Conservation (phyloP, 2,888 invertebrate species). For the Bellardia pandia region DNA sequence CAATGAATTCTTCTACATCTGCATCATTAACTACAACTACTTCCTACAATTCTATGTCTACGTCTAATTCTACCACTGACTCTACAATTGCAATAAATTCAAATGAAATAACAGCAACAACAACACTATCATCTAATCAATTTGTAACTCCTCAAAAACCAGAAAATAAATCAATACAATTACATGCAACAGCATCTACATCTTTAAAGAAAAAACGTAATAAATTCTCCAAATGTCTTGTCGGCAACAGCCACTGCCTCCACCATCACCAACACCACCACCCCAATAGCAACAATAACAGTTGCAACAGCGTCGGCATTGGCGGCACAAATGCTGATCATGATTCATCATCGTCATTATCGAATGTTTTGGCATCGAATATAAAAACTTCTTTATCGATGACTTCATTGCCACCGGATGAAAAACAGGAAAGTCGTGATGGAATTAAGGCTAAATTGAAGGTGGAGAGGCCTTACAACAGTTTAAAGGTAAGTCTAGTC, state of each 20-base stretch:
- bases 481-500: constrained; percentile 86
- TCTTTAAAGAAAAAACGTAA: constrained; percentile 78
- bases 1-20: constrained; percentile 71
- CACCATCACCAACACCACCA: neutral
- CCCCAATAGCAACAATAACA: constrained; percentile 28
- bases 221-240: constrained; percentile 69
- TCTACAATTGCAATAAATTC: constrained; percentile 25
- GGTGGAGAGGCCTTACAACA: constrained; percentile 91
- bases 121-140: constrained; percentile 59
- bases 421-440: constrained; percentile 85
- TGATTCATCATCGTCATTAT: constrained; percentile 67
- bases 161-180: constrained; percentile 67
- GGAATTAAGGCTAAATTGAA: constrained; percentile 85
- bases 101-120: constrained; percentile 13
- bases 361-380: constrained; percentile 74
- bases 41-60: constrained; percentile 45
- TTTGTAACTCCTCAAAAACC: constrained; percentile 70
- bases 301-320: neutral
- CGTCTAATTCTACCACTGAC: constrained; percentile 8
- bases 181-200: constrained; percentile 71
- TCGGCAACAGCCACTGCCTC: constrained; percentile 33
- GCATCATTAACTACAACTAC: constrained; percentile 51
- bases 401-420: constrained; percentile 90
- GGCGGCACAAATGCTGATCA: constrained; percentile 36
- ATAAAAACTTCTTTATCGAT: constrained; percentile 86